Conservation (phyloP, 2,888 invertebrate genomes). For the Crepidodera aurea region DNA sequence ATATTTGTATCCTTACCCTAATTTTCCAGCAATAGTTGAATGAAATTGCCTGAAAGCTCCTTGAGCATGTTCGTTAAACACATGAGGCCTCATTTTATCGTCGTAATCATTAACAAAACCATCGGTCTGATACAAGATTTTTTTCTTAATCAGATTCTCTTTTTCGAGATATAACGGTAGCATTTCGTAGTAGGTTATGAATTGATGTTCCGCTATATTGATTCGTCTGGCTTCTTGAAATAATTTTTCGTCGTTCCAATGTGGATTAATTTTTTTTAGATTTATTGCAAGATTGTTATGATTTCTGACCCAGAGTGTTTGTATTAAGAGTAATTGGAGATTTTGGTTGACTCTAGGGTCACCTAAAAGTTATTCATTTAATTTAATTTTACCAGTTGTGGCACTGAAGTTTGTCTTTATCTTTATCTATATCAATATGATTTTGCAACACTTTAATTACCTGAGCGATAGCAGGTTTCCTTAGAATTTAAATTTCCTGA, state of each 20-base stretch:
- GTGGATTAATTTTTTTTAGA: slow-evolving; percentile 60
- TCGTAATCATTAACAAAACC: slow-evolving; percentile 39
- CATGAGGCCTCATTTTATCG: slow-evolving; percentile 50
- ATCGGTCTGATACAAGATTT: slow-evolving; percentile 38
- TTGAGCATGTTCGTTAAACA: slow-evolving; percentile 56
- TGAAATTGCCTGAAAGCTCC: slow-evolving; percentile 59
- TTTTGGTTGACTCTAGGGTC: too few species aligned
- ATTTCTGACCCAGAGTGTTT: slow-evolving; percentile 60
- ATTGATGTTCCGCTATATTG: slow-evolving; percentile 64
- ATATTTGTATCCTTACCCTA: slow-evolving; percentile 57
- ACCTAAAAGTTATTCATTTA: too few species aligned
- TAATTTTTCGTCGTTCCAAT: slow-evolving; percentile 62
- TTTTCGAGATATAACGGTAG: slow-evolving; percentile 59
- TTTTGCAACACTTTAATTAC: neutral
- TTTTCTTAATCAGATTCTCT: slow-evolving; percentile 15
- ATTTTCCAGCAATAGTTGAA: slow-evolving; percentile 57
- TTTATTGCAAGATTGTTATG: slow-evolving; percentile 61
- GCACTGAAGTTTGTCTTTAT: too few species aligned
- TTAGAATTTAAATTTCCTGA: slow-evolving; percentile 59
- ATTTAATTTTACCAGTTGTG: too few species aligned
- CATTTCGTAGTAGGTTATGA: slow-evolving; percentile 79
- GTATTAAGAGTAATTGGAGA: slow-evolving; percentile 57
- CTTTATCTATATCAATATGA: neutral
- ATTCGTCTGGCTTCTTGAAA: slow-evolving; percentile 62
- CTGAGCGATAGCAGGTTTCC: slow-evolving; percentile 71